Percentiles rank a stretch among this genome's conserved stretches.
Evolutionary conservation across 1,140 invertebrate species (phyloP).

Genomic region (Sinella curviseta): DNA sequence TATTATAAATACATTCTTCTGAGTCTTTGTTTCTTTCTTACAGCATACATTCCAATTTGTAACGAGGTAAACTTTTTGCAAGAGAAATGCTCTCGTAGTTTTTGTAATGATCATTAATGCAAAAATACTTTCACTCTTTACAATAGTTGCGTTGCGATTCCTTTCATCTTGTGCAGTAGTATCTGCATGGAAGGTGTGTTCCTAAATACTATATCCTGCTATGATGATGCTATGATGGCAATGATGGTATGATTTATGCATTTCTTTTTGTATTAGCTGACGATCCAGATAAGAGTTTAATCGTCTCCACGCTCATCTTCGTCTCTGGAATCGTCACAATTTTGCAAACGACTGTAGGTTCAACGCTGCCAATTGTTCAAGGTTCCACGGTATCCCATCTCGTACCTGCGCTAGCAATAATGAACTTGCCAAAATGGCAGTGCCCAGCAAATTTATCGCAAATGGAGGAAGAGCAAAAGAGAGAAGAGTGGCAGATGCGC

Average conservation of each 20-base stretch:
- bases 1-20: not conserved
- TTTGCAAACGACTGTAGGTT: slow-evolving; percentile 77
- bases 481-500: slow-evolving; percentile 55
- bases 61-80: slow-evolving; percentile 62
- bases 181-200: slow-evolving; percentile 81
- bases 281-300: slow-evolving; percentile 72
- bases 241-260: no score
- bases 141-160: slow-evolving; percentile 82
- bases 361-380: slow-evolving; percentile 71
- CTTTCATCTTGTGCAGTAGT: slow-evolving; percentile 76
- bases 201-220: no score
- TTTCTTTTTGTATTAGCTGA: no score
- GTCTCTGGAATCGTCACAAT: slow-evolving; percentile 81
- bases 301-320: slow-evolving; percentile 86
- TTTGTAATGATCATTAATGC: slow-evolving; percentile 84
- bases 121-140: no score
- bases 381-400: slow-evolving; percentile 83
- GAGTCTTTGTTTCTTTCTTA: no score
- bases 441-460: slow-evolving; percentile 66
- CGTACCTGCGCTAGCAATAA: slow-evolving; percentile 79
- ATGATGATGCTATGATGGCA: no score
- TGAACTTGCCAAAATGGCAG: slow-evolving; percentile 73
- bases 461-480: slow-evolving; percentile 50
- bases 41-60: slow-evolving; percentile 56
- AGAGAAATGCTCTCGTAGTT: slow-evolving; percentile 12